Conservation (phyloP, 2,888 invertebrate genomes). For the Sarcophaga carnaria region DNA sequence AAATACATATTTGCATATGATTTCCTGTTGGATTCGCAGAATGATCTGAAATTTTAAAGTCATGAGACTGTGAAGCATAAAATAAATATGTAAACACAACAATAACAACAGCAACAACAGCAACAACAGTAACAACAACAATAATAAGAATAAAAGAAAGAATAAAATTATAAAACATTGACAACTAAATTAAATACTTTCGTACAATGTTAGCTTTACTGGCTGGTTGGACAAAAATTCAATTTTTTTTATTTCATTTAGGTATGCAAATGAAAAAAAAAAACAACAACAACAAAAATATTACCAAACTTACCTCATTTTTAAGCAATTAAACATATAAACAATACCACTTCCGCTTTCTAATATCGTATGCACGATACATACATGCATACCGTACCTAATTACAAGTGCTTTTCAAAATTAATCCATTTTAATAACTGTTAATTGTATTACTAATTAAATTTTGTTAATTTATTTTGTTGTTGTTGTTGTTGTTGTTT, state of each 20-base stretch:
- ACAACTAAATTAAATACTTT: constrained; percentile 40
- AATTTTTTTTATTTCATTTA: background rate
- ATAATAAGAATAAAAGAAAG: constrained; percentile 17
- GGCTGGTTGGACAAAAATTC: constrained; percentile 59
- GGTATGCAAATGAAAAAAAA: background rate
- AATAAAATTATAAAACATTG: constrained; percentile 42
- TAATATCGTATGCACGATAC: too few species aligned
- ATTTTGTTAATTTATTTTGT: too few species aligned
- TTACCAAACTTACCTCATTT: too few species aligned
- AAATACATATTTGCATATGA: constrained; percentile 54
- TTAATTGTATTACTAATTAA: too few species aligned
- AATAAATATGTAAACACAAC: background rate
- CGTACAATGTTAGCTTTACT: constrained; percentile 27
- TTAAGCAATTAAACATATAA: too few species aligned
- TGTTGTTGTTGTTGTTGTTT: too few species aligned
- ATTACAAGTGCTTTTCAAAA: too few species aligned
- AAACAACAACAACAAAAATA: background rate
- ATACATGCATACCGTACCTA: too few species aligned
- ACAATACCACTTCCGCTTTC: too few species aligned
- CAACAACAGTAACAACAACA: background rate
- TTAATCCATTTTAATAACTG: too few species aligned
- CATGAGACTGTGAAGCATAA: constrained; percentile 66
- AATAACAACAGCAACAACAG: background rate
- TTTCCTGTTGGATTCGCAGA: constrained; percentile 59
- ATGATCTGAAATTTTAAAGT: constrained; percentile 49